Evolutionary conservation across 2,797 vertebrate genomes (phyloP).

Genomic region (Poeciliopsis turneri): DNA sequence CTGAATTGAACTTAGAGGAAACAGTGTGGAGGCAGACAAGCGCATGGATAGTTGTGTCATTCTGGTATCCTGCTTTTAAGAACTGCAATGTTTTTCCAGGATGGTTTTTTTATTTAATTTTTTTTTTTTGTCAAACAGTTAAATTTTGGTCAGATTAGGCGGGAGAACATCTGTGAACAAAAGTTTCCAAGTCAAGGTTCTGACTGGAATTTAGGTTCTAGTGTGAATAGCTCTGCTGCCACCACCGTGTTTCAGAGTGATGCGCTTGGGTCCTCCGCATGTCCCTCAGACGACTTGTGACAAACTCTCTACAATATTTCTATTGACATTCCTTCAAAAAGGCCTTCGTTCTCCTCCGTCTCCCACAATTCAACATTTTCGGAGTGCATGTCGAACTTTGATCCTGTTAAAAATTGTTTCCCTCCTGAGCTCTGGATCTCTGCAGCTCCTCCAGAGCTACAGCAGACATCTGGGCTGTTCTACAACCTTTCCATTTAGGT

Average conservation of each 20-base stretch:
- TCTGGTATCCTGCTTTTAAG: background rate
- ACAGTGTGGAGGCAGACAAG: background rate
- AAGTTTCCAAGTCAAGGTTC: background rate
- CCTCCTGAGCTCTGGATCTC: background rate
- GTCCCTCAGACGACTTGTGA: background rate
- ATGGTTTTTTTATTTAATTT: background rate
- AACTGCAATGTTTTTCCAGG: background rate
- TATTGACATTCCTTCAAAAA: background rate
- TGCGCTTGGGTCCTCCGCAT: background rate
- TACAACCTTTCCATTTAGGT: background rate
- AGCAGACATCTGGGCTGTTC: background rate
- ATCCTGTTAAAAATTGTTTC: background rate
- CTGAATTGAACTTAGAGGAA: background rate
- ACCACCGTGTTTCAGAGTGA: background rate
- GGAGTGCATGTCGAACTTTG: background rate
- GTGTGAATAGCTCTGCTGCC: background rate
- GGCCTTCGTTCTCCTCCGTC: background rate
- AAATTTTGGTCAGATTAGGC: background rate
- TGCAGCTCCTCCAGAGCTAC: background rate
- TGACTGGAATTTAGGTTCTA: background rate
- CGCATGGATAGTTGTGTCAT: background rate
- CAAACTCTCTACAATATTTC: background rate
- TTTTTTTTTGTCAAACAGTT: background rate
- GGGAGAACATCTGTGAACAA: background rate
- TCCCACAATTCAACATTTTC: background rate